Percentiles rank a stretch among this genome's conserved stretches.
Conservation (phyloP, 2,113 vertebrate genomes). For the Trogon surrucura region DNA sequence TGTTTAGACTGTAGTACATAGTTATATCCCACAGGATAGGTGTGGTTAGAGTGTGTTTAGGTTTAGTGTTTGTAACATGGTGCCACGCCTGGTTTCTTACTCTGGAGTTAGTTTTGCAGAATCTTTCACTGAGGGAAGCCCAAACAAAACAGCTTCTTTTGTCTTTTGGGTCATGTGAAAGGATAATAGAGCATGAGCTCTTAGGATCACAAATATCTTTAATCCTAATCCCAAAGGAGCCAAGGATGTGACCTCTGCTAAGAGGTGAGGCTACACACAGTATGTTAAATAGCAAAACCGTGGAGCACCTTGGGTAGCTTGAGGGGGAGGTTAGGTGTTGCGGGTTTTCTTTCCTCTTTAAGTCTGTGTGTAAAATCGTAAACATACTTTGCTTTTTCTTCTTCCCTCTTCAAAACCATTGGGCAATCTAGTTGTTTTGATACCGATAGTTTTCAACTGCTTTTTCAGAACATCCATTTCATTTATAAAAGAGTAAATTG, state of each 20-base stretch:
- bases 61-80: background rate
- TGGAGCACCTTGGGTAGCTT: background rate
- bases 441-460: background rate
- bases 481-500: background rate
- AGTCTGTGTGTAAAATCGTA: background rate
- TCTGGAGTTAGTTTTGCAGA: background rate
- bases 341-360: background rate
- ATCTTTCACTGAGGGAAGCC: background rate
- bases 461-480: background rate
- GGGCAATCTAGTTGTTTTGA: background rate
- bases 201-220: background rate
- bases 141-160: background rate
- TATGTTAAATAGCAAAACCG: background rate
- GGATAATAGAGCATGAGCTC: background rate
- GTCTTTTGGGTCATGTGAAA: background rate
- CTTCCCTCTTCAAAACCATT: background rate
- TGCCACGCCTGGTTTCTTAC: background rate
- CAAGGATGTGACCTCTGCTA: background rate
- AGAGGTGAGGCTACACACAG: background rate
- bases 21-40: background rate
- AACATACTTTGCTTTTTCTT: background rate
- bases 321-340: background rate
- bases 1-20: background rate
- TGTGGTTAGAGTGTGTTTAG: background rate
- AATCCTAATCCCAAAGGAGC: background rate